Evolutionary conservation across 2,888 invertebrate species (phyloP), one percentile per base, ranked within the genome.

Genomic region (Gisinianus flammeolus): DNA sequence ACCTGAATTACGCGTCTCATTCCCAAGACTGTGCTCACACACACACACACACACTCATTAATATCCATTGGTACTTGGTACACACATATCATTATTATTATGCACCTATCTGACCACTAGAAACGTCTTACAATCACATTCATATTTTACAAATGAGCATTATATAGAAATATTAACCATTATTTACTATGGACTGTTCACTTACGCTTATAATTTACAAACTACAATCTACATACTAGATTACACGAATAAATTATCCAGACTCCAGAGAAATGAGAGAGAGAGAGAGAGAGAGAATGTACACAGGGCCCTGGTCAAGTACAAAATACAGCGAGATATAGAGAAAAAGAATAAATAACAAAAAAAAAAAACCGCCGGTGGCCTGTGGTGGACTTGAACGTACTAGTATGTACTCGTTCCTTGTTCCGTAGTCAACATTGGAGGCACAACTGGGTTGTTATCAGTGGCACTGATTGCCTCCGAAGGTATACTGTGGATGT

Each of bases 1-100:
- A 58, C 72, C 72, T 58, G 72, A 72, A 58, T 72, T 72, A 72
- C 72, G 72, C 71, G 12, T 35, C 35, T 35, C 35, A 35, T 35
- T 35, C 35, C 35, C 35, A 35, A 35, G 12, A 44, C 2, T 16
- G 44, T 16, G 44, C 19, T 26, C 24, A 24, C 6, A 16, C 10
- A 30, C 5, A 26, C 16, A 16, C 30, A 64, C 28, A 24, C n/a
- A 58, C 22, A 10, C 16, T 58, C 26, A 58, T 6, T n/a, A n/a
- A 24, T 26, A 62, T 62, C 22, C 24, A 64, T 44, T 56, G 19
- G 56, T 26, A 64, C 64, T 24, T 8, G 5, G 26, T 16, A 26
- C 16, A 16, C 30, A 64, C 28, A 24, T n/a, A 58, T 58, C 26
- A 58, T 58, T n/a, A 58, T 6, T n/a, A n/a, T 62, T 26, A 62